Evolutionary conservation across 2,888 invertebrate species (phyloP).

Genomic region (Agonopterix alstromeriana): DNA sequence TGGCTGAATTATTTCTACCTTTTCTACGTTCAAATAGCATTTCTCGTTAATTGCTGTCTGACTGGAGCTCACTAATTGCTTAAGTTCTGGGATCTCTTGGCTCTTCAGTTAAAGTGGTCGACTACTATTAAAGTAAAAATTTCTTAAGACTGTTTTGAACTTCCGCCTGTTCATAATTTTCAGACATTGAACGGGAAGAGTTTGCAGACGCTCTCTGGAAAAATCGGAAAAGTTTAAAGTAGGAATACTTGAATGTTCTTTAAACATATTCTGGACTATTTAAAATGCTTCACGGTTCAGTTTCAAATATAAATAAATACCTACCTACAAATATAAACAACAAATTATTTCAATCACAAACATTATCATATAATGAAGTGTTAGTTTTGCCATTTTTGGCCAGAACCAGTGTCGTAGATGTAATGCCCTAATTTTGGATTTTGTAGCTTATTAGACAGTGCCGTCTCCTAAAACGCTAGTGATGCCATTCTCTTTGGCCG

Average conservation of each 20-base stretch:
- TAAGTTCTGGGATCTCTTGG: conserved; percentile 71
- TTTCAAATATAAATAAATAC: no score
- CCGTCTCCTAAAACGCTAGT: no score
- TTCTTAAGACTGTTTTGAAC: conserved; percentile 60
- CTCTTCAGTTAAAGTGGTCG: conserved; percentile 62
- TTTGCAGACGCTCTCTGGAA: conserved; percentile 25
- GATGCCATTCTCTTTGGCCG: no score
- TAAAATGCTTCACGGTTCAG: no score
- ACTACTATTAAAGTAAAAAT: conserved; percentile 66
- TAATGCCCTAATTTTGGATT: no score
- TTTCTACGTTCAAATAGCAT: conserved; percentile 68
- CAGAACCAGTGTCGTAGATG: no score
- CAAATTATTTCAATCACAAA: no score
- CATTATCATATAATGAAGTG: no score
- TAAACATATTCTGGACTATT: no score
- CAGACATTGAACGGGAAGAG: conserved; percentile 24
- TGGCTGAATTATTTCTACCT: conserved; percentile 71
- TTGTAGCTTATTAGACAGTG: no score
- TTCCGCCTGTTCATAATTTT: conserved; percentile 54
- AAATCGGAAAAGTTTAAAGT: conserved; percentile 8
- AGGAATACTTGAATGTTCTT: background rate
- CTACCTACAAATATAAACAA: no score
- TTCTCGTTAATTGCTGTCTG: conserved; percentile 73
- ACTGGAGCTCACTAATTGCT: conserved; percentile 72
- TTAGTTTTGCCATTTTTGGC: no score